Base-by-base conservation (phyloP, 2,113 vertebrate species). In the Sorex fumeus region DNA sequence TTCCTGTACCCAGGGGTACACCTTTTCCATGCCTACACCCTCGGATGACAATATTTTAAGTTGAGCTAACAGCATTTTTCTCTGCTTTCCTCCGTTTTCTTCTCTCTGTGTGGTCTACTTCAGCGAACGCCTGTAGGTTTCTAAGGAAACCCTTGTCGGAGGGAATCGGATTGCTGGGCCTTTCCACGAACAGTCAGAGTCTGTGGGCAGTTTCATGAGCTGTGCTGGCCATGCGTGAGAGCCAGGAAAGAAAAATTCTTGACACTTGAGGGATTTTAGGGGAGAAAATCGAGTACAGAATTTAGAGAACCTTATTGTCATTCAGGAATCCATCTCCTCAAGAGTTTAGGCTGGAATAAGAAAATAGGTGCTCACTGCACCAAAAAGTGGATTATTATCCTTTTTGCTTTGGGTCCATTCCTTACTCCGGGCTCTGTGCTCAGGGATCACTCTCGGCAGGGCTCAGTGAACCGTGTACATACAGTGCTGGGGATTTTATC, bases 291-390 rank as follows among this genome's bases (percentile, higher is more conserved):
- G 64, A 79, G 8, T 50, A 91, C 82, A 76, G 47, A 13, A 6
- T 84, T 69, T 66, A 43, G 28, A 27, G 62, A 40, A 47, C 66
- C 78, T 88, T 12, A 32, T 0, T 0, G 19, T 3, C 88, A 86
- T 87, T 85, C 80, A 94, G 50, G 83, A 95, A 96, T 86, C 84
- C 50, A 80, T 7, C 32, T 78, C 75, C 83, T 43, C 76, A 27
- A 32, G 78, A 83, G 79, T 92, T 89, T 87, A 36, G 90, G 53
- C n/a, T 86, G 19, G 71, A 94, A 74, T 53, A 50, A 57, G 19
- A 95, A 94, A 91, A 85, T 2, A 81, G 32, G 6, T 93, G 43
- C 23, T 53, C 94, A 95, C 18, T 64, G 28, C 71, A 64, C 57
- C 40, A 30, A 96, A 87, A 28, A 30, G 7, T 23, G 23, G 9